These are phyloP conservation scores for Pyrrhosoma nymphula DNA, from an alignment of 2,888 invertebrate genomes.

Conservation along the genomic window DNA sequence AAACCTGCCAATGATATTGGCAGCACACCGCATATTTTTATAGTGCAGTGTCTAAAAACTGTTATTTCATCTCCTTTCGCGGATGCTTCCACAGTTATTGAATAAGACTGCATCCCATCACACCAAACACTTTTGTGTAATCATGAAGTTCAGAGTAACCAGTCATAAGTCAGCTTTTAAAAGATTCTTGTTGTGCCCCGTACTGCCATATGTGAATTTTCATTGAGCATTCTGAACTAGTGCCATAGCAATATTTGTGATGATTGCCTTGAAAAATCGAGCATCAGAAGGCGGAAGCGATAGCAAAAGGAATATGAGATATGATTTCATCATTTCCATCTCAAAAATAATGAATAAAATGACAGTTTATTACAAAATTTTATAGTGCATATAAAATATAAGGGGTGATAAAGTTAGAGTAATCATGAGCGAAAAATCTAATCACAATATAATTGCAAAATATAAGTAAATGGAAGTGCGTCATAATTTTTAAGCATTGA, in stretches of 20 bases:
- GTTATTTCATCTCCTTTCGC: neutral
- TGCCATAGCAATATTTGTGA: slow-evolving; percentile 23
- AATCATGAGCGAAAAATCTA: neutral
- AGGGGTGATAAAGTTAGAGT: neutral
- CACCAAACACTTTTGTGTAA: neutral
- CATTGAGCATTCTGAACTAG: slow-evolving; percentile 22
- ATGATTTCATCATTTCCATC: neutral
- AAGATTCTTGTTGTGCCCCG: neutral
- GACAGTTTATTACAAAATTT: neutral
- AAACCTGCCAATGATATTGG: neutral
- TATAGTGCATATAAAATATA: neutral
- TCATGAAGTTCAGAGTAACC: neutral
- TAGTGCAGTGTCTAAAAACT: neutral
- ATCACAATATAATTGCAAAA: neutral
- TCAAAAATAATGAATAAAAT: neutral
- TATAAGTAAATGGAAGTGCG: neutral
- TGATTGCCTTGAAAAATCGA: neutral
- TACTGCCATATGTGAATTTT: neutral
- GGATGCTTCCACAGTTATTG: neutral
- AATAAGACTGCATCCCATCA: neutral
- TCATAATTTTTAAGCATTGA: neutral
- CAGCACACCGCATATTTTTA: neutral
- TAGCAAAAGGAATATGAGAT: neutral
- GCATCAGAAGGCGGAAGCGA: neutral
- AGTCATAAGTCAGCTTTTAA: neutral